Evolutionary conservation across 2,113 vertebrate genomes (phyloP), one percentile per base, ranked within the genome.

Genomic region (Oryzias woworae): DNA sequence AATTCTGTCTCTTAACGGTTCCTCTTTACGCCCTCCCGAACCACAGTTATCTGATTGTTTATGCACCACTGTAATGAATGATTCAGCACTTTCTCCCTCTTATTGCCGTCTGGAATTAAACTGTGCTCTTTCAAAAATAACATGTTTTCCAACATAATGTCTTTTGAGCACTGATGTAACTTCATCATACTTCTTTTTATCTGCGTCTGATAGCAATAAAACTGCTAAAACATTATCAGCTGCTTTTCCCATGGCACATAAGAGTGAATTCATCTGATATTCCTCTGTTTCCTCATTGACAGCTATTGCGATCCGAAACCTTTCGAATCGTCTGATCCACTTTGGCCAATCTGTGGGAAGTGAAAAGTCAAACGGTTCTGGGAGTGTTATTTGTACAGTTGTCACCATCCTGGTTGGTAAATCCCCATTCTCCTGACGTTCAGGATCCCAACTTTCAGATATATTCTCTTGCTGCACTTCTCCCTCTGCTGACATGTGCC

Each of bases 91-190:
- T 17, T 78, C 56, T 6, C 50, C n/a, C 2, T 65, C 64, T 13
- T 50, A 17, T 26, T 66, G 60, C 28, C 23, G 41, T 68, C 74
- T 48, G 6, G 14, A 20, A 8, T 72, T 75, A 24, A 78, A 72
- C 58, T 71, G 67, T 18, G 67, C 52, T 41, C 22, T 58, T 51
- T 75, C 47, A 51, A 75, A 75, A 17, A 66, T 78, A 1, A 57
- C 45, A 1, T 58, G 7, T 41, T 69, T 69, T 60, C 66, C 14
- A 1, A 58, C 7, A 10, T 22, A 68, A 18, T 61, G 58, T 8
- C 66, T 46, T 13, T 63, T 28, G 46, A 78, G 75, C 14, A 36
- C 62, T 52, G 48, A 17, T 55, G 65, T 67, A 1, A 65, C 60
- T 1, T 14, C 7, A 1, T 45, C 58, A 71, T 83, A 69, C 49